Percentiles rank a stretch among this genome's conserved stretches.
Evolutionary conservation across 1,140 invertebrate species (phyloP).

Genomic region (Harlomillsia oculata): DNA sequence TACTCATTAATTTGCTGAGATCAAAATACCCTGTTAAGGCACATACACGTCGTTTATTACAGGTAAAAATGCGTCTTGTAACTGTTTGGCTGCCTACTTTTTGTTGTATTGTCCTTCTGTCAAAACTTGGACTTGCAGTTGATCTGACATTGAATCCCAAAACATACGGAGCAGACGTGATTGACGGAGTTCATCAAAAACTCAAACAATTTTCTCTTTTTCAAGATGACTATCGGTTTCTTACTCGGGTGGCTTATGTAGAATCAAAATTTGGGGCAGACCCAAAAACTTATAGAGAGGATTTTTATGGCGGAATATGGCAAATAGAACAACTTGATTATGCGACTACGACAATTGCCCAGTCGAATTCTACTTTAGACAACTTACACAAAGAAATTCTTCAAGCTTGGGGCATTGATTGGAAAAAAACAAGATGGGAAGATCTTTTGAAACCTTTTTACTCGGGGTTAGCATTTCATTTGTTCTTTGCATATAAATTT

Average conservation of each 20-base stretch:
- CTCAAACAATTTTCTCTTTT: background rate
- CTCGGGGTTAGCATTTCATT: slow-evolving; percentile 12
- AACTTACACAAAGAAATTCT: background rate
- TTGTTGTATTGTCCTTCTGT: background rate
- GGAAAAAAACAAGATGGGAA: background rate
- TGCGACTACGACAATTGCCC: background rate
- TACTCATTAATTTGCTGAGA: too few relatives aligned
- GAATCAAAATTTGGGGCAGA: slow-evolving; percentile 1
- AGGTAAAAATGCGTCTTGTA: too few relatives aligned
- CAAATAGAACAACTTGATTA: background rate
- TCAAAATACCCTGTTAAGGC: too few relatives aligned
- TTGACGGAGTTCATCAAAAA: slow-evolving; percentile 1
- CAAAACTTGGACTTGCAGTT: background rate
- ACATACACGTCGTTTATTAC: too few relatives aligned
- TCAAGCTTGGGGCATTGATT: background rate
- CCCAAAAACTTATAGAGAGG: background rate
- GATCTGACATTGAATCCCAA: background rate
- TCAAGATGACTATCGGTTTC: slow-evolving; percentile 9
- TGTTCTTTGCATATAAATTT: background rate
- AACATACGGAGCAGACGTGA: slow-evolving; percentile 2
- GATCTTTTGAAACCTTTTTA: slow-evolving; percentile 15
- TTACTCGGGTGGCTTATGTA: slow-evolving; percentile 9
- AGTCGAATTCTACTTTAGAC: background rate
- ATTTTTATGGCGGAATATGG: slow-evolving; percentile 7
- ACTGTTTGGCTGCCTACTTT: background rate